phyloP scores from a whole-genome alignment of 1,140 invertebrate species.

The Tetraneura akinire region DNA sequence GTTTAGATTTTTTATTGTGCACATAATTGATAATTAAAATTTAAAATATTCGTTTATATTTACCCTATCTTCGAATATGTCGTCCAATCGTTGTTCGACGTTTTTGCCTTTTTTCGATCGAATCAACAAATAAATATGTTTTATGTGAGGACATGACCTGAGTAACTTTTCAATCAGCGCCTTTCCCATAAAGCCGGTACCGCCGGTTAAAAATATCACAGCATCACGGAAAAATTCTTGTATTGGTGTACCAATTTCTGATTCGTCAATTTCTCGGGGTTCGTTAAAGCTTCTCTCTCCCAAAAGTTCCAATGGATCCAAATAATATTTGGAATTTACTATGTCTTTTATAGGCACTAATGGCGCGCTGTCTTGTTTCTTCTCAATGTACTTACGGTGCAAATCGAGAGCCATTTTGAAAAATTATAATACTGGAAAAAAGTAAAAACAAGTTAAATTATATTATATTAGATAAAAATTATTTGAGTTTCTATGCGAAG shows the following conservation, averaged over 20 bases:
- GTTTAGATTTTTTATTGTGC: no score
- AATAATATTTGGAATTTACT: slow-evolving; percentile 52
- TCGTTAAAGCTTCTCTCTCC: slow-evolving; percentile 52
- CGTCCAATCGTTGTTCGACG: slow-evolving; percentile 64
- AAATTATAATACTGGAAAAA: no score
- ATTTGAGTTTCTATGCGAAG: no score
- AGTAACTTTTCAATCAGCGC: slow-evolving; percentile 82
- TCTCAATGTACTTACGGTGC: slow-evolving; percentile 50
- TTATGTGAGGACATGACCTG: slow-evolving; percentile 72
- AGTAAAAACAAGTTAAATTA: no score
- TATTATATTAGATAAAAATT: no score
- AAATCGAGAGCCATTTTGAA: slow-evolving; percentile 53
- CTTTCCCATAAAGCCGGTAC: slow-evolving; percentile 81
- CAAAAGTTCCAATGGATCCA: slow-evolving; percentile 53
- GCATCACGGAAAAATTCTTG: slow-evolving; percentile 60
- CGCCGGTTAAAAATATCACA: slow-evolving; percentile 60
- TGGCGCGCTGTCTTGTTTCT: slow-evolving; percentile 26
- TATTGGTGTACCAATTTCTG: slow-evolving; percentile 57
- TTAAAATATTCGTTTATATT: slow-evolving; percentile 56
- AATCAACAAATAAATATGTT: slow-evolving; percentile 73
- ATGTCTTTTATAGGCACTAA: slow-evolving; percentile 51
- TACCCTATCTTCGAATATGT: slow-evolving; percentile 73
- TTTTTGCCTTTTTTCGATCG: slow-evolving; percentile 70
- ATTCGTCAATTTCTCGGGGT: slow-evolving; percentile 45
- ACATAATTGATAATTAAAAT: no score